A percentile compares a stretch with the other conserved stretches of the same genome.
These are phyloP conservation scores for Cheilosia vernalis DNA, from an alignment of 2,888 invertebrate genomes.

Conservation along the genomic window DNA sequence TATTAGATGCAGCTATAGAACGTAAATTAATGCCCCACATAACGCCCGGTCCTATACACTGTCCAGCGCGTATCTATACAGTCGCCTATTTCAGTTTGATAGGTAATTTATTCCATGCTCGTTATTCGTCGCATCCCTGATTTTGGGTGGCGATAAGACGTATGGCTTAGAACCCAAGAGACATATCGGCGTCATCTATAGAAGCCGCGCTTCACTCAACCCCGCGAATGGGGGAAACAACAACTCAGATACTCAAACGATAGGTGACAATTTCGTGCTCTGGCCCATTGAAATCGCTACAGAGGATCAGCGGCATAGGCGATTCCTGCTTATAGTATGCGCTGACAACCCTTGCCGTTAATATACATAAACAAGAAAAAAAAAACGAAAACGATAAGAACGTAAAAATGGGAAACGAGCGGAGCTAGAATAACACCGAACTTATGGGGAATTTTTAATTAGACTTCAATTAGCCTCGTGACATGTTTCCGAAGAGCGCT, in stretches of 20 bases:
- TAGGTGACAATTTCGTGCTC: slow-evolving; percentile 72
- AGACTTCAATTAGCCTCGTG: slow-evolving; percentile 71
- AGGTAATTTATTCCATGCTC: slow-evolving; percentile 74
- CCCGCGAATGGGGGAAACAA: slow-evolving; percentile 49
- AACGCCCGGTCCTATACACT: slow-evolving; percentile 47
- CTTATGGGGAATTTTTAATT: slow-evolving; percentile 64
- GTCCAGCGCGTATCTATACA: slow-evolving; percentile 28
- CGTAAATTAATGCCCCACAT: slow-evolving; percentile 73
- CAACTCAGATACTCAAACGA: slow-evolving; percentile 56
- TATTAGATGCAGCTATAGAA: slow-evolving; percentile 71
- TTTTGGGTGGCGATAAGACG: slow-evolving; percentile 74
- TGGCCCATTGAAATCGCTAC: slow-evolving; percentile 52
- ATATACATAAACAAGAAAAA: slow-evolving; percentile 4
- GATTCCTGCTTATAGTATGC: neutral
- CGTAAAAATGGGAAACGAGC: slow-evolving; percentile 19
- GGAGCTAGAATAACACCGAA: slow-evolving; percentile 2
- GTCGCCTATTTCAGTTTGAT: slow-evolving; percentile 66
- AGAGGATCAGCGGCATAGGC: slow-evolving; percentile 41
- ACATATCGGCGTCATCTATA: slow-evolving; percentile 82
- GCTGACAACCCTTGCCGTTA: slow-evolving; percentile 41
- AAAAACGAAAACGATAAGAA: slow-evolving; percentile 43
- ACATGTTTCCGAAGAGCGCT: slow-evolving; percentile 30
- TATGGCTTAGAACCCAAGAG: slow-evolving; percentile 77
- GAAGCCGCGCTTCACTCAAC: slow-evolving; percentile 76
- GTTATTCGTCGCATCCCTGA: slow-evolving; percentile 74